phyloP scores from a whole-genome alignment of 2,888 invertebrate genomes.

The Meliscaeva auricollis region DNA sequence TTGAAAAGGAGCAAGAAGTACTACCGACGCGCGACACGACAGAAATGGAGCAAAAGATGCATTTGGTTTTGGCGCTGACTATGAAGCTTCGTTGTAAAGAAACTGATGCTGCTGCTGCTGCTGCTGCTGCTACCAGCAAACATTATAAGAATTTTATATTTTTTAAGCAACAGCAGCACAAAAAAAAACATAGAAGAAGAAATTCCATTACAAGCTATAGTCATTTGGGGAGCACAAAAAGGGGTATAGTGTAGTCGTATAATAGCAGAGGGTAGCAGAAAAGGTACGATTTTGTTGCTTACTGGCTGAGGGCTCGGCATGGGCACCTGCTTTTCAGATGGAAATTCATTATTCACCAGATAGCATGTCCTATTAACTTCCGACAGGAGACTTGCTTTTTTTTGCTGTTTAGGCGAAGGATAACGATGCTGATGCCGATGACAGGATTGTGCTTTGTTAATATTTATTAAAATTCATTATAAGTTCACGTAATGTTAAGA shows the following conservation, averaged over 20 bases:
- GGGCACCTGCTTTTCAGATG: slow-evolving; percentile 54
- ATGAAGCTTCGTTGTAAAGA: slow-evolving; percentile 17
- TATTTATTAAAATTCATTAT: slow-evolving; percentile 53
- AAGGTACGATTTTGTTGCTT: too few relatives aligned
- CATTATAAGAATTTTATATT: slow-evolving; percentile 50
- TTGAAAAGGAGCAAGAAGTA: slow-evolving; percentile 59
- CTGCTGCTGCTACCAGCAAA: not conserved
- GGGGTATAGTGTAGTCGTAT: not conserved
- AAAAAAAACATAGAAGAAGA: not conserved
- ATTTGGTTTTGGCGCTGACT: not conserved
- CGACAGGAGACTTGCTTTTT: slow-evolving; percentile 24
- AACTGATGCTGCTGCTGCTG: not conserved
- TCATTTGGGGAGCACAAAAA: slow-evolving; percentile 15
- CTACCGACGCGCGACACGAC: slow-evolving; percentile 10
- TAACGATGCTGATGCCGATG: slow-evolving; percentile 9
- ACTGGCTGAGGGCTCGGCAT: too few relatives aligned
- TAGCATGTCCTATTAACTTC: slow-evolving; percentile 36
- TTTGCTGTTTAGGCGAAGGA: not conserved
- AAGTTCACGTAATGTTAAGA: slow-evolving; percentile 23
- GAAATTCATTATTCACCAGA: slow-evolving; percentile 66
- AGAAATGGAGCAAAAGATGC: slow-evolving; percentile 45
- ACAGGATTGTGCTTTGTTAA: slow-evolving; percentile 21
- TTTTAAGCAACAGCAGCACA: not conserved
- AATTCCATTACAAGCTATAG: slow-evolving; percentile 54
- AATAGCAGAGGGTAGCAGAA: too few relatives aligned